These are phyloP conservation scores for Ivindomyrus marchei DNA, from an alignment of 2,113 vertebrate genomes.

Conservation along the genomic window DNA sequence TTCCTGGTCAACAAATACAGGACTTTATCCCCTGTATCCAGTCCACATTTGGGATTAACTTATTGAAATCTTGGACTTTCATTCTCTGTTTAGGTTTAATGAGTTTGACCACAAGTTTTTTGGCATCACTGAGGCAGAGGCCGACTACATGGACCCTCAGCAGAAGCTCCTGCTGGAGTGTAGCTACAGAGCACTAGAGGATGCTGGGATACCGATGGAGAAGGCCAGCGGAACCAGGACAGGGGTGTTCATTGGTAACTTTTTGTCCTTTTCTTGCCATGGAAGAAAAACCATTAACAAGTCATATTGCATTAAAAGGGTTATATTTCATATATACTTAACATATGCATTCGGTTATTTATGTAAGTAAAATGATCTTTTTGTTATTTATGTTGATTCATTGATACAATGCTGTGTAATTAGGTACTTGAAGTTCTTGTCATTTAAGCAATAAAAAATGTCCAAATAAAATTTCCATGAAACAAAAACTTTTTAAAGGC, in stretches of 20 bases:
- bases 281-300: not conserved
- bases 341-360: not conserved
- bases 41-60: not conserved
- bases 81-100: conserved; percentile 58
- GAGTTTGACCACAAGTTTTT: conserved; percentile 73
- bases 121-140: conserved; percentile 64
- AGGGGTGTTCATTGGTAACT: conserved; percentile 61
- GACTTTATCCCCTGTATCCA: not conserved
- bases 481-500: not conserved
- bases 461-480: not conserved
- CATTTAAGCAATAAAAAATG: not conserved
- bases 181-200: conserved; percentile 71
- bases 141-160: conserved; percentile 68
- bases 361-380: not conserved
- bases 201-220: conserved; percentile 69
- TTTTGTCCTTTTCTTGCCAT: not conserved
- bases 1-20: not conserved
- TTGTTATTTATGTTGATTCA: not conserved
- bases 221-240: conserved; percentile 66
- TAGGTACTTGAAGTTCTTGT: not conserved
- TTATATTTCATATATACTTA: not conserved
- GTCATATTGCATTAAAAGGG: not conserved
- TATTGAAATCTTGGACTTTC: not conserved
- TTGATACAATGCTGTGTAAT: not conserved
- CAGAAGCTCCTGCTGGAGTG: conserved; percentile 75